Evolutionary conservation across 2,113 vertebrate species (phyloP).

Genomic region (Corythornis madagascariensis): DNA sequence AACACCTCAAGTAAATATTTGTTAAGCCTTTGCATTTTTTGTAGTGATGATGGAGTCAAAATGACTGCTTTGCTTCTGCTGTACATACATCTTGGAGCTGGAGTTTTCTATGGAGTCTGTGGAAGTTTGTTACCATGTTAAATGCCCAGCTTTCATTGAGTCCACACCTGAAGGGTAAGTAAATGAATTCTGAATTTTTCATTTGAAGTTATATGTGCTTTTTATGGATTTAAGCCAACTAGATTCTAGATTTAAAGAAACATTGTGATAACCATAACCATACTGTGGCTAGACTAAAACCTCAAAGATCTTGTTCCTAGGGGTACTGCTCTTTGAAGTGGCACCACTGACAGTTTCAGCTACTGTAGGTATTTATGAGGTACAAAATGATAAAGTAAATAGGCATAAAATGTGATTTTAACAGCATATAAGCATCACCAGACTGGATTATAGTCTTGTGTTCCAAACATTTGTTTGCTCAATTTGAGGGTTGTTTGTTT

Average conservation of each 20-base stretch:
- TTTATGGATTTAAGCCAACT: conserved; percentile 27
- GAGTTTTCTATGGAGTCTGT: conserved; percentile 5
- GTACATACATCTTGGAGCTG: background rate
- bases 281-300: conserved; percentile 20
- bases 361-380: conserved; percentile 48
- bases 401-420: conserved; percentile 17
- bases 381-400: conserved; percentile 50
- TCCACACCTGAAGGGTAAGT: background rate
- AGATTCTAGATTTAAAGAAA: conserved; percentile 39
- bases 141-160: conserved; percentile 40
- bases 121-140: background rate
- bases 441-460: background rate
- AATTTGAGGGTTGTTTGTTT: background rate
- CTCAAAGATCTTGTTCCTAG: conserved; percentile 38
- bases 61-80: background rate
- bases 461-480: background rate
- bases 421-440: background rate
- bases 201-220: conserved; percentile 6
- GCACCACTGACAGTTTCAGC: conserved; percentile 19
- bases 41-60: background rate
- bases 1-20: background rate
- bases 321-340: conserved; percentile 36
- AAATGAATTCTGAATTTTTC: background rate
- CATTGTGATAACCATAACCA: conserved; percentile 43
- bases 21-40: background rate